phyloP scores from a whole-genome alignment of 2,888 invertebrate species.

The Eubasilissa splendida region DNA sequence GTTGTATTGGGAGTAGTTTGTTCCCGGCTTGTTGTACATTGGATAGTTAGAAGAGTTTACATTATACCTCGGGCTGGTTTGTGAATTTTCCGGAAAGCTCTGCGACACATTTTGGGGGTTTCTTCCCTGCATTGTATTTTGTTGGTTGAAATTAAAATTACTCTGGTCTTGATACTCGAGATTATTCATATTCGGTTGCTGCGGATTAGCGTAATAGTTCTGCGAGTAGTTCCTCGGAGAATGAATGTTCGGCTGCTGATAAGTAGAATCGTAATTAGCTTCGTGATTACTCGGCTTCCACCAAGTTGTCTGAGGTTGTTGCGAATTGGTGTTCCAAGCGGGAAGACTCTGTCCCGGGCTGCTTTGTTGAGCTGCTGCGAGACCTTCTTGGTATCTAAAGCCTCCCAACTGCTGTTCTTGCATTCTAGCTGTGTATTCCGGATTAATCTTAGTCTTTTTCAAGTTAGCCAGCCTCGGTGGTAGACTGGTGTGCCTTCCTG shows the following conservation, averaged over 20 bases:
- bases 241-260: slow-evolving; percentile 30
- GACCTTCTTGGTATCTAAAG: not conserved
- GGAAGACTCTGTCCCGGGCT: slow-evolving; percentile 5
- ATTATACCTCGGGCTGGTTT: not conserved
- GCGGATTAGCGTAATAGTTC: slow-evolving; percentile 19
- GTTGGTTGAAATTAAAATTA: slow-evolving; percentile 3
- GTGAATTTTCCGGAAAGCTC: not conserved
- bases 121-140: not conserved
- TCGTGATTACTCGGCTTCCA: slow-evolving; percentile 51
- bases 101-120: not conserved
- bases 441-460: slow-evolving; percentile 39
- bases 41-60: too few species aligned
- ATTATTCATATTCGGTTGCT: not conserved
- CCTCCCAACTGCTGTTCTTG: slow-evolving; percentile 1
- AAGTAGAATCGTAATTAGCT: slow-evolving; percentile 25
- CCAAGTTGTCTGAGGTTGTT: slow-evolving; percentile 36
- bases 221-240: slow-evolving; percentile 32
- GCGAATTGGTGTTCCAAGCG: slow-evolving; percentile 24
- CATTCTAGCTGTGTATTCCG: slow-evolving; percentile 22
- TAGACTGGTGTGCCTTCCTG: slow-evolving; percentile 17
- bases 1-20: slow-evolving; percentile 5
- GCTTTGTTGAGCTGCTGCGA: not conserved
- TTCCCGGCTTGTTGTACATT: not conserved
- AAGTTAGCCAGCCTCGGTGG: slow-evolving; percentile 55
- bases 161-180: slow-evolving; percentile 28